These are phyloP conservation scores for Prosopocoilus inquinatus DNA, from an alignment of 2,888 invertebrate species.

Conservation along the genomic window DNA sequence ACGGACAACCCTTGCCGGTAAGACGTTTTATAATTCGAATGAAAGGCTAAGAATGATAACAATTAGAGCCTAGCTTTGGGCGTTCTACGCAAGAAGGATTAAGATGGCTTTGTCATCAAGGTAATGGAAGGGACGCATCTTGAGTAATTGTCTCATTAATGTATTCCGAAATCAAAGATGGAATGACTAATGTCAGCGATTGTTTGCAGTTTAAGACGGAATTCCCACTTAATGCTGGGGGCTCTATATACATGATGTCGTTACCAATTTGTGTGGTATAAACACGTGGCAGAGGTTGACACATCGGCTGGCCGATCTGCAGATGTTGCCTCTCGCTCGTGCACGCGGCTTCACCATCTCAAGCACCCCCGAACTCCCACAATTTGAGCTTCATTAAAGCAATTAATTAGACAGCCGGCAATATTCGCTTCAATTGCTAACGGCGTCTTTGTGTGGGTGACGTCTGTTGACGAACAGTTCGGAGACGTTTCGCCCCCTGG, in stretches of 20 bases:
- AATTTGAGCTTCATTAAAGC: constrained; percentile 46
- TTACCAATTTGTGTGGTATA: constrained; percentile 30
- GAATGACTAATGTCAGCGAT: constrained; percentile 47
- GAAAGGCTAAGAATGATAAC: constrained; percentile 45
- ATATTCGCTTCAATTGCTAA: constrained; percentile 40
- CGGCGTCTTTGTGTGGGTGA: constrained; percentile 41
- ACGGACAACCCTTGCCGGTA: constrained; percentile 27
- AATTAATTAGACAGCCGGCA: constrained; percentile 45
- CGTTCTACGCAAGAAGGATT: constrained; percentile 44
- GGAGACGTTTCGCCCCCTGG: constrained; percentile 22
- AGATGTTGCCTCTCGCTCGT: constrained; percentile 7
- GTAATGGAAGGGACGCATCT: constrained; percentile 49
- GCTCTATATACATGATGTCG: constrained; percentile 29
- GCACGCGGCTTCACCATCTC: constrained; percentile 4
- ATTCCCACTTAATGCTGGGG: constrained; percentile 27
- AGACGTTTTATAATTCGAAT: constrained; percentile 28
- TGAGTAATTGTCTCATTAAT: constrained; percentile 49
- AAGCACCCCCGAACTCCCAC: constrained; percentile 31
- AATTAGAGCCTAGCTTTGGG: constrained; percentile 44
- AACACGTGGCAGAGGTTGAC: constrained; percentile 29
- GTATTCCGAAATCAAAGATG: constrained; percentile 50
- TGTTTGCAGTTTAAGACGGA: constrained; percentile 37
- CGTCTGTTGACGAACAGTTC: constrained; percentile 30
- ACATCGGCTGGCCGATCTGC: constrained; percentile 18
- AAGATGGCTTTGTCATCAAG: constrained; percentile 51